These are phyloP conservation scores for Hoplostethus mediterraneus DNA, from an alignment of 2,797 vertebrate species.

Conservation along the genomic window DNA sequence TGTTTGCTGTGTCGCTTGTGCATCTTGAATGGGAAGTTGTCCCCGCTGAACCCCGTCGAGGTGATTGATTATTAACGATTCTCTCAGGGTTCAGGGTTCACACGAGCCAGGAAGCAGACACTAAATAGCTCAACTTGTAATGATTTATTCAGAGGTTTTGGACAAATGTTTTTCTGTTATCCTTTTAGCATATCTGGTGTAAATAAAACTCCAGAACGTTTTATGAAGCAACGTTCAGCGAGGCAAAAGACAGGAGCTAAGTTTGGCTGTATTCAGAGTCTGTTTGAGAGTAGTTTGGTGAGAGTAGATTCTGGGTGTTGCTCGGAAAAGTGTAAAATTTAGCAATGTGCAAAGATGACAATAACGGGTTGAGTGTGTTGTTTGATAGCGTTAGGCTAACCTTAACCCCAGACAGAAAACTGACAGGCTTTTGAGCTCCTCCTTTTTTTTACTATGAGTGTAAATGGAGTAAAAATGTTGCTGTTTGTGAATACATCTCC, in stretches of 20 bases:
- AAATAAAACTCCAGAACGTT: not conserved
- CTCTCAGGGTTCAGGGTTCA: slow-evolving; percentile 4
- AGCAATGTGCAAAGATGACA: not conserved
- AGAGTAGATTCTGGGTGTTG: not conserved
- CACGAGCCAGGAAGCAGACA: not conserved
- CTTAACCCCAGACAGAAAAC: slow-evolving; percentile 3
- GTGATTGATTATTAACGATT: not conserved
- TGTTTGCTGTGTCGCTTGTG: not conserved
- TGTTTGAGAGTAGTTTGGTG: not conserved
- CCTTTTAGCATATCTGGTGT: not conserved
- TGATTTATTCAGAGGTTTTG: slow-evolving; percentile 14
- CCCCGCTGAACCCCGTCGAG: not conserved
- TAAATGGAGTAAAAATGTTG: not conserved
- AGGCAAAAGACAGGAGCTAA: not conserved
- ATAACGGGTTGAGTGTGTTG: not conserved
- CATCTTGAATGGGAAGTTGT: slow-evolving; percentile 1
- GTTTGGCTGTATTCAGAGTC: not conserved
- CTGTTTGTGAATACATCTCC: not conserved
- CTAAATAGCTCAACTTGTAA: slow-evolving; percentile 4
- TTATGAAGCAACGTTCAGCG: not conserved
- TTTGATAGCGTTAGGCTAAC: not conserved
- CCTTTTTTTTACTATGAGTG: not conserved
- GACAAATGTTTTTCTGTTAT: not conserved
- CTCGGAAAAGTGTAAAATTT: not conserved
- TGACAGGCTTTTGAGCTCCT: not conserved